Base-by-base conservation (phyloP, 2,888 invertebrate genomes). In the Theodoxus fluviatilis region DNA sequence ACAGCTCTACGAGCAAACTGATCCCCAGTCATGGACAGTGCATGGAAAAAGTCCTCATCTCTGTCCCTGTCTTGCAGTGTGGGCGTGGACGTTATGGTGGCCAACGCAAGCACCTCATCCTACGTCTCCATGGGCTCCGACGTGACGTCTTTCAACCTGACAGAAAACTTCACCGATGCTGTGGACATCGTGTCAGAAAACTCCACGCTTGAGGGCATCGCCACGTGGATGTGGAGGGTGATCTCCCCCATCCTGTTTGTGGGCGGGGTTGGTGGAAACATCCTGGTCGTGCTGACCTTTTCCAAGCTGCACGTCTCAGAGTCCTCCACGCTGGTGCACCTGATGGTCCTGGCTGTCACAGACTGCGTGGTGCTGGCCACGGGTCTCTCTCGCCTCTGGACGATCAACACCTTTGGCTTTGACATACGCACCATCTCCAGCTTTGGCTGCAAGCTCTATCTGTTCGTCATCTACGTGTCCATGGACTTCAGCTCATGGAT, bases 401-500 rank as follows among this genome's bases (percentile, higher is more conserved):
- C 52, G 15, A 3, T 31, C 40, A 15, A 68, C 31, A 25, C 38
- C 33, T 68, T 68, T 22, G 43, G 33, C 33, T 68, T 38, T 9
- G 68, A 68, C 68, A 9, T 68, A 28, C 28, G 59, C 1, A 33
- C 38, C 31, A 4, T 61, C n/a, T 61, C 59, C 40, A 35, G 38
- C n/a, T 52, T 52, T 9, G 68, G 68, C 18, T 68, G 68, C 61
- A 59, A 59, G 61, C 31, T 61, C 22, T 15, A 61, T 47, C 33
- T 68, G 28, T 68, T 68, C 35, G 40, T 68, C 40, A 40, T 68
- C 6, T 68, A 68, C 61, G 22, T 31, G n/a, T n/a, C 59, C 1
- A 31, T 68, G 40, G 68, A 68, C 37, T 68, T 59, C 68, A 59
- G 59, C 3, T 59, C 68, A 40, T 68, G 68, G 68, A 68, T 68